Base-by-base conservation (phyloP, 2,113 vertebrate genomes). In the Aepyceros melampus region DNA sequence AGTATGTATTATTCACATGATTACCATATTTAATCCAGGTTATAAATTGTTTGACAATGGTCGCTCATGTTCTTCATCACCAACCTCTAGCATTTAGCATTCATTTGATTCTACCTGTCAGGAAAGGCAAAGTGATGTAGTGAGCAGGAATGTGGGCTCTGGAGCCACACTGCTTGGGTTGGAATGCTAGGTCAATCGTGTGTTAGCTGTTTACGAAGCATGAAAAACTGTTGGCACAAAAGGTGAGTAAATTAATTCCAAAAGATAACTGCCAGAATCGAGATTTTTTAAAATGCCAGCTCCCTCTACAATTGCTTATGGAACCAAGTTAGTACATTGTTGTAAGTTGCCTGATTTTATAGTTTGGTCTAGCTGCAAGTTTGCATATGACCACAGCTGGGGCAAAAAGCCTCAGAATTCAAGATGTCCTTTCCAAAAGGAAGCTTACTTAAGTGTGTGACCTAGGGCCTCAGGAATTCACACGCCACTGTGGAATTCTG, bases 231-330 rank as follows among this genome's bases (percentile, higher is more conserved):
- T 49, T 67, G 78, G 64, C 53, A 94, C 13, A 53, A 96, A 96
- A 94, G 84, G 81, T 83, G 36, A 91, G 31, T 33, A 96, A 89
- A 90, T 91, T 90, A 60, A 91, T 97, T 95, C 87, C 56, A 95
- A 94, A 92, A 55, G 27, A 85, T 87, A 84, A 23, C 29, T 27
- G 43, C 8, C 84, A 74, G 49, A 89, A 64, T 36, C 49, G 62
- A 91, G 89, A 76, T 51, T 76, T 76, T 43, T 43, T 15, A 4
- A 29, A 33, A 60, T 49, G 64, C 40, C 45, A 58, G 71, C 17
- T 92, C 29, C 89, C 55, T 81, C 55, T 40, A 45, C 7, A 74
- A 86, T 71, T 89, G 51, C 49, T 95, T 94, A 89, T 78, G 74
- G 58, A 96, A 96, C 64, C 89, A 62, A 92, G 17, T 96, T 67